Evolutionary conservation across 2,888 invertebrate genomes (phyloP), one percentile per base, ranked within the genome.

Genomic region (Eumerus sabulonum): DNA sequence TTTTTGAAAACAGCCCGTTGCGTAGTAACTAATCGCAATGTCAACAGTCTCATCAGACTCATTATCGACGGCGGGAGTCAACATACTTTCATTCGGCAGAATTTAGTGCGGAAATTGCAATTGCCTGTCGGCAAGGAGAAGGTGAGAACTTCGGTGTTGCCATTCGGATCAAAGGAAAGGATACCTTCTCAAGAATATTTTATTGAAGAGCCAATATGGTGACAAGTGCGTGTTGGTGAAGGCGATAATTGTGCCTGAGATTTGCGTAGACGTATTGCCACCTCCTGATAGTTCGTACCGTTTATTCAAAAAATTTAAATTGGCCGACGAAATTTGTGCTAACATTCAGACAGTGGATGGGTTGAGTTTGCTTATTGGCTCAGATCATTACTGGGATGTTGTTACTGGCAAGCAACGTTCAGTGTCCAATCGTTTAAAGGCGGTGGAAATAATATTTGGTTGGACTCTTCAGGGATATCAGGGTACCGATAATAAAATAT

Each of bases 31-130:
- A 5, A 13, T 47, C n/a, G 13, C 51, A 9, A n/a, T n/a, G n/a
- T n/a, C n/a, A n/a, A n/a, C n/a, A n/a, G n/a, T n/a, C n/a, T n/a
- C n/a, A 38, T 64, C 11, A 53, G 47, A 12, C 5, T 64, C 4
- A 14, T 63, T 2, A 51, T 63, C 1, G 36, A 64, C 9, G 54
- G 53, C 5, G 54, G 54, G 1, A 64, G 64, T 44, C 64, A 66
- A 13, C 47, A 48, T 1, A 12, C 56, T 0, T 50, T 40, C n/a
- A 35, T 67, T 1, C 9, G 27, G 3, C 56, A 57, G 13, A 48
- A 17, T 18, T n/a, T 57, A n/a, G 48, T 57, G 27, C 0, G 38
- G 4, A 42, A 38, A 36, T 17, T 66, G n/a, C 11, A 17, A 18
- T 42, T 48, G 0, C 2, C 27, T 4, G 2, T 4, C 27, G 7